Evolutionary conservation across 2,888 invertebrate genomes (phyloP).

Genomic region (Rotaria socialis): DNA sequence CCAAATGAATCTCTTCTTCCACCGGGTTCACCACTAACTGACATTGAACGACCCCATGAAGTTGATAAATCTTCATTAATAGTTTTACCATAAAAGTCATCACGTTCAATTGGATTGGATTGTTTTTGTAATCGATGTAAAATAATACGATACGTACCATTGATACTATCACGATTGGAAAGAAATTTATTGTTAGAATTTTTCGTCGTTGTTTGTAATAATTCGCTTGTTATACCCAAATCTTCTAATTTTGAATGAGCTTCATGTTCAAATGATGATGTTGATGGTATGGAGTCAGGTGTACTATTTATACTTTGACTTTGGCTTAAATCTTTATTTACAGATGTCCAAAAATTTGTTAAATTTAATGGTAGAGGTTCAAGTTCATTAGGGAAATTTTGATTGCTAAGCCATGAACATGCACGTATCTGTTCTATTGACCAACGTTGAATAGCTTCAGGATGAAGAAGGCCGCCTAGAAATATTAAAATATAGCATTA

Average conservation of each 20-base stretch:
- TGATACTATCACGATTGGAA: constrained; percentile 34
- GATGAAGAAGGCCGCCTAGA: constrained; percentile 55
- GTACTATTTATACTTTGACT: background rate
- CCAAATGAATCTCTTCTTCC: background rate
- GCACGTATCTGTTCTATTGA: constrained; percentile 58
- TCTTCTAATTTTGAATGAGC: constrained; percentile 36
- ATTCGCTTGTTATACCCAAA: constrained; percentile 36
- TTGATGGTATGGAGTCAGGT: background rate
- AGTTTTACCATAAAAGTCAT: background rate
- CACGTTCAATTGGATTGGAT: constrained; percentile 19
- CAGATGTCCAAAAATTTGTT: background rate
- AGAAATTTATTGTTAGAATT: background rate
- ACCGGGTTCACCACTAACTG: background rate
- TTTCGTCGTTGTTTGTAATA: background rate
- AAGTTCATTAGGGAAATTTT: constrained; percentile 57
- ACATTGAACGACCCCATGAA: constrained; percentile 17
- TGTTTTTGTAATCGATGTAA: constrained; percentile 61
- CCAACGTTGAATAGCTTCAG: constrained; percentile 58
- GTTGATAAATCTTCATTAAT: constrained; percentile 2
- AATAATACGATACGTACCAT: constrained; percentile 70
- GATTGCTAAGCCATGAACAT: constrained; percentile 65
- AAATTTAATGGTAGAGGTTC: constrained; percentile 38
- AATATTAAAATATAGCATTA: background rate
- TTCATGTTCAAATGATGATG: constrained; percentile 35
- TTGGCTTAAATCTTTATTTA: background rate